phyloP scores from a whole-genome alignment of 2,113 vertebrate genomes.

The Podiceps cristatus region DNA sequence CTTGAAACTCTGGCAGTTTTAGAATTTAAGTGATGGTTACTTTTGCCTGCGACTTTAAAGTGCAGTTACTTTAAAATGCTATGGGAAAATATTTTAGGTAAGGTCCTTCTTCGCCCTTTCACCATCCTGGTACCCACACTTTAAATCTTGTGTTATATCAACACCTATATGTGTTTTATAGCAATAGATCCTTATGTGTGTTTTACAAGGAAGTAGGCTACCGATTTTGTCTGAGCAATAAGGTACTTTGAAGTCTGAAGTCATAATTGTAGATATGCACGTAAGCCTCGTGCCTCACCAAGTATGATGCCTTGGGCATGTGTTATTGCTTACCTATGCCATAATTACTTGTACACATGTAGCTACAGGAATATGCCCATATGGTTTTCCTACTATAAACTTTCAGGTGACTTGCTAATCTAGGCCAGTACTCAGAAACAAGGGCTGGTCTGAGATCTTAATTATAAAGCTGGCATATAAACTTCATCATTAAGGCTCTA shows the following conservation, averaged over 20 bases:
- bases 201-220: conserved; percentile 51
- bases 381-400: conserved; percentile 60
- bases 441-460: neutral
- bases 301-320: conserved; percentile 54
- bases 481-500: neutral
- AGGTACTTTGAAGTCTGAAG: conserved; percentile 63
- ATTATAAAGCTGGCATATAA: neutral
- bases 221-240: conserved; percentile 68
- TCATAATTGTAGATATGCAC: conserved; percentile 23
- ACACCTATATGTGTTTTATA: neutral
- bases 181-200: neutral
- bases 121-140: neutral
- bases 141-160: neutral
- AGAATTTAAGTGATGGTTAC: neutral
- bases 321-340: conserved; percentile 50
- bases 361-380: conserved; percentile 57
- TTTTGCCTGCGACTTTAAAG: neutral
- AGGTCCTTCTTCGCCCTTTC: neutral
- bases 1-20: neutral
- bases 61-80: neutral
- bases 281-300: conserved; percentile 65
- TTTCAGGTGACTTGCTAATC: conserved; percentile 43
- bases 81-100: neutral
- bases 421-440: neutral
- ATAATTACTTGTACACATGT: conserved; percentile 53